A percentile compares a stretch with the other conserved stretches of the same genome.
phyloP scores from a whole-genome alignment of 1,140 invertebrate species.

The Halesus radiatus region DNA sequence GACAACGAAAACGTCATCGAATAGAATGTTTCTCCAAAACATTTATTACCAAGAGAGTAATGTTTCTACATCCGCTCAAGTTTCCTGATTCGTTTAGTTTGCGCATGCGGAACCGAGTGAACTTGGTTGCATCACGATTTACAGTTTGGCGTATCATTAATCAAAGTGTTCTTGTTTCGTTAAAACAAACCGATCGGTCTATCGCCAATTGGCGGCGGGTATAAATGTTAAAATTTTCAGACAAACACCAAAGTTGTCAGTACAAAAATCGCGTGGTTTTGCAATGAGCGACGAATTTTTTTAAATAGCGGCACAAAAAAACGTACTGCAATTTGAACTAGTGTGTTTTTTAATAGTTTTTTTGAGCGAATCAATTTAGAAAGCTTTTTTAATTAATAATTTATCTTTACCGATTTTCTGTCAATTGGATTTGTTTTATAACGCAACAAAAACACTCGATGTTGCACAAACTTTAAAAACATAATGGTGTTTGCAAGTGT shows the following conservation, averaged over 20 bases:
- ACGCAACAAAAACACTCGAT: too few species aligned
- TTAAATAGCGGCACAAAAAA: neutral
- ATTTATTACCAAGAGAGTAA: constrained; percentile 10
- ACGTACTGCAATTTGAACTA: neutral
- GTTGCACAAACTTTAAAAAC: too few species aligned
- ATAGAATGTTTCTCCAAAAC: too few species aligned
- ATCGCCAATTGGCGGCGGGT: constrained; percentile 6
- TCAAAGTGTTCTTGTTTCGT: constrained; percentile 23
- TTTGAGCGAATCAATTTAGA: too few species aligned
- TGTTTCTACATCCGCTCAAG: constrained; percentile 37
- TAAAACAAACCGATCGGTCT: constrained; percentile 31
- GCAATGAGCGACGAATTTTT: neutral
- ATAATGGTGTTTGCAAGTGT: too few species aligned
- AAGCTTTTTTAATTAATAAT: too few species aligned
- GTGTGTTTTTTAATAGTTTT: neutral
- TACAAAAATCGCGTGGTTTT: constrained; percentile 14
- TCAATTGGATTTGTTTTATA: too few species aligned
- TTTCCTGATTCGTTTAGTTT: constrained; percentile 32
- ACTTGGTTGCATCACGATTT: constrained; percentile 13
- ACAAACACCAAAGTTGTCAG: neutral
- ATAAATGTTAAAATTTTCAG: neutral
- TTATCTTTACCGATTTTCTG: too few species aligned
- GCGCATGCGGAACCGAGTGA: constrained; percentile 30
- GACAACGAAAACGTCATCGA: too few species aligned
- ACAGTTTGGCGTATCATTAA: too few species aligned